These are phyloP conservation scores for Orussus abietinus DNA, from an alignment of 1,140 invertebrate species.

Conservation along the genomic window DNA sequence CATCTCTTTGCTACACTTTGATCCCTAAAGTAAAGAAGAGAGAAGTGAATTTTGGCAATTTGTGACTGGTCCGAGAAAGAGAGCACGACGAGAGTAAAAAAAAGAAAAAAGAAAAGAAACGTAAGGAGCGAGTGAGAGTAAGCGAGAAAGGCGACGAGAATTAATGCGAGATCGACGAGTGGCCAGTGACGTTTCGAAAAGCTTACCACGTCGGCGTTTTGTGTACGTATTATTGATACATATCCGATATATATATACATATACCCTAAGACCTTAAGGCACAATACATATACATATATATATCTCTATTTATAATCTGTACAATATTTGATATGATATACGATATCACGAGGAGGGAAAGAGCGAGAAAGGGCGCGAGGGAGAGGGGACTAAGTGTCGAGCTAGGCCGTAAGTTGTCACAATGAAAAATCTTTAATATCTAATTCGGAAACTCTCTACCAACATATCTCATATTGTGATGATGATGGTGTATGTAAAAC, in stretches of 20 bases:
- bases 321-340: too few relatives aligned
- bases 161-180: slow-evolving; percentile 33
- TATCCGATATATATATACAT: too few relatives aligned
- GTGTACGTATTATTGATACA: slow-evolving; percentile 51
- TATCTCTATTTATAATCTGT: too few relatives aligned
- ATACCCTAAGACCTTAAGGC: too few relatives aligned
- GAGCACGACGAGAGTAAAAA: too few relatives aligned
- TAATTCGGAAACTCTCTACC: slow-evolving; percentile 10
- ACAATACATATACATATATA: too few relatives aligned
- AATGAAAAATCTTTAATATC: slow-evolving; percentile 22
- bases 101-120: slow-evolving; percentile 22
- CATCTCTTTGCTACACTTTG: too few relatives aligned
- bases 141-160: slow-evolving; percentile 30
- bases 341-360: not conserved
- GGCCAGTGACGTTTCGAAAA: slow-evolving; percentile 37
- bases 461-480: slow-evolving; percentile 6
- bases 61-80: too few relatives aligned
- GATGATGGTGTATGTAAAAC: slow-evolving; percentile 30
- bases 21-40: too few relatives aligned
- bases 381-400: slow-evolving; percentile 12
- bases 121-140: slow-evolving; percentile 19
- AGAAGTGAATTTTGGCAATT: slow-evolving; percentile 38
- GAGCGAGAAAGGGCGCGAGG: not conserved
- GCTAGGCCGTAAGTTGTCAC: slow-evolving; percentile 43
- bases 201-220: slow-evolving; percentile 35